Conservation (phyloP, 2,888 invertebrate genomes). For the Ischnura elegans region DNA sequence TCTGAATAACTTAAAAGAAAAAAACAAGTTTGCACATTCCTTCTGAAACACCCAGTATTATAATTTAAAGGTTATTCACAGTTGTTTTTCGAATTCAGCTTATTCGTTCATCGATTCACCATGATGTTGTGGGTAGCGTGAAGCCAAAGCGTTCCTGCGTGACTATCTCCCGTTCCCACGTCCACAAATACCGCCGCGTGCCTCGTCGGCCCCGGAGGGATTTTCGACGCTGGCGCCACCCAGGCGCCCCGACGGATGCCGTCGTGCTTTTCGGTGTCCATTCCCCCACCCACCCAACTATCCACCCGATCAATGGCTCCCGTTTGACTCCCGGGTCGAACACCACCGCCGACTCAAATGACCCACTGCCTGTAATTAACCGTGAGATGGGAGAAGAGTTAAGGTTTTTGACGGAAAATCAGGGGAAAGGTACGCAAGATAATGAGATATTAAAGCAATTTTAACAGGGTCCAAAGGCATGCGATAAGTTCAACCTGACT, state of each 20-base stretch:
- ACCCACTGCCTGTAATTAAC: too few species aligned
- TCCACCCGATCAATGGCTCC: not conserved
- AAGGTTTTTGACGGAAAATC: too few species aligned
- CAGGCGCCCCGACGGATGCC: not conserved
- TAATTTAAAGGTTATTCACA: not conserved
- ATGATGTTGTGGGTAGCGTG: not conserved
- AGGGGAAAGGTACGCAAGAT: too few species aligned
- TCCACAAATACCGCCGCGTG: not conserved
- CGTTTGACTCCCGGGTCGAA: not conserved
- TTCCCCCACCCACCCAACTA: not conserved
- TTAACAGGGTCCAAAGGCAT: too few species aligned
- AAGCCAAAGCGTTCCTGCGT: not conserved
- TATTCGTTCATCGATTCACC: not conserved
- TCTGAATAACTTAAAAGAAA: too few species aligned
- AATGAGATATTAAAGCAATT: too few species aligned
- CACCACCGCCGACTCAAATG: not conserved
- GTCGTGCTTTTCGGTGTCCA: not conserved
- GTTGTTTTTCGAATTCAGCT: not conserved
- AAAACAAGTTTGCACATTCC: too few species aligned
- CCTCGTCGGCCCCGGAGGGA: not conserved
- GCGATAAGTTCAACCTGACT: too few species aligned
- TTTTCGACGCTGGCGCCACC: constrained; percentile 2
- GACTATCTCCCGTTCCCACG: not conserved
- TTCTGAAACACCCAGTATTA: too few species aligned
- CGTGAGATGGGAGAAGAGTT: too few species aligned